A percentile compares a stretch with the other conserved stretches of the same genome.
phyloP scores from a whole-genome alignment of 2,888 invertebrate species.

The Chaetogeoica ovagalla region DNA sequence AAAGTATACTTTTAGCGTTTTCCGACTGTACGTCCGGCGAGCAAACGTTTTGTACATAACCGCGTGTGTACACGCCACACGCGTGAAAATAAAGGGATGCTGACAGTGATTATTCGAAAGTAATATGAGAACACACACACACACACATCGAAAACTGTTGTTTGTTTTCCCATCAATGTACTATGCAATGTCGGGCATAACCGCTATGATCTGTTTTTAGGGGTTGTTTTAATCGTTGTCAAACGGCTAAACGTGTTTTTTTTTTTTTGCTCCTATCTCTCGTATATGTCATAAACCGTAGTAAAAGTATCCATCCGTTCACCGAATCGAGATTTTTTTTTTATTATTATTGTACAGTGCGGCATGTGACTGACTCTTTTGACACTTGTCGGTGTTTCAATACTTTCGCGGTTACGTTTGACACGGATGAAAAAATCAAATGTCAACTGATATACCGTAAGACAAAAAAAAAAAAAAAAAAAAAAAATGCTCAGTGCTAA shows the following conservation, averaged over 20 bases:
- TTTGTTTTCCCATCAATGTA: slow-evolving; percentile 43
- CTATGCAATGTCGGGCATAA: not conserved
- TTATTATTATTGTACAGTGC: too few relatives aligned
- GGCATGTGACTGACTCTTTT: too few relatives aligned
- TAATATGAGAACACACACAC: not conserved
- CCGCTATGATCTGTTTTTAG: not conserved
- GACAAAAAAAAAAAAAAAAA: too few relatives aligned
- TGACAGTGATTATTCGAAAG: slow-evolving; percentile 14
- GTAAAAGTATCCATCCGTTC: too few relatives aligned
- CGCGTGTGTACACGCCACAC: not conserved
- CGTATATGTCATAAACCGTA: not conserved
- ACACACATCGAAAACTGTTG: slow-evolving; percentile 1
- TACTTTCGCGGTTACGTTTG: too few relatives aligned
- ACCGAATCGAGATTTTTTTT: too few relatives aligned
- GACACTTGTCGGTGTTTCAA: too few relatives aligned
- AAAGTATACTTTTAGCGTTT: slow-evolving; percentile 8
- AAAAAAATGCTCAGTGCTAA: too few relatives aligned
- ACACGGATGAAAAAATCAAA: too few relatives aligned
- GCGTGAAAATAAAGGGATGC: not conserved
- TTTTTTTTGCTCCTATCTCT: not conserved
- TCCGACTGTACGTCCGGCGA: slow-evolving; percentile 17
- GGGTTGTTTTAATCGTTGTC: slow-evolving; percentile 1
- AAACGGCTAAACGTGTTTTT: not conserved
- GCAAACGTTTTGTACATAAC: not conserved
- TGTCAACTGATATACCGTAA: too few relatives aligned